Conservation (phyloP, 1,140 invertebrate genomes). For the Pemphigus obesinymphae region DNA sequence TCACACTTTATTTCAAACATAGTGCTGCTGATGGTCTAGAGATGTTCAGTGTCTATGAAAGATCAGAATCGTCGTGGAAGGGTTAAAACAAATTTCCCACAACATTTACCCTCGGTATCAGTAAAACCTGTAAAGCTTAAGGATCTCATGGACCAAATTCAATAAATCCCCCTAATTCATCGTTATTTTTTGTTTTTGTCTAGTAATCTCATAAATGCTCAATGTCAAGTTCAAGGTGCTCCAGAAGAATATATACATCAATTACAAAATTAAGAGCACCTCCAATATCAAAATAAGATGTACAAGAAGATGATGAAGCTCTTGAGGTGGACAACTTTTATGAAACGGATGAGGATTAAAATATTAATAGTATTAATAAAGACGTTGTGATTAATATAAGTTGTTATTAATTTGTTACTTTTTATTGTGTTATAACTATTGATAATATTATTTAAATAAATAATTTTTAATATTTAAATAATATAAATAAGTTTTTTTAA, state of each 20-base stretch:
- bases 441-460: no score
- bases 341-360: not conserved
- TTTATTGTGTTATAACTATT: no score
- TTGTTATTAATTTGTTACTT: not conserved
- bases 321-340: not conserved
- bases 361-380: not conserved
- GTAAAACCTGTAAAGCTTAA: slow-evolving; percentile 25
- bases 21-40: no score
- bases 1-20: no score
- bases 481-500: not conserved
- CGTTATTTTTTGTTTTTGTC: not conserved
- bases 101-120: not conserved
- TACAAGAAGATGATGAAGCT: not conserved
- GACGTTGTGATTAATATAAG: not conserved
- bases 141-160: slow-evolving; percentile 33
- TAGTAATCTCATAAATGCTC: not conserved
- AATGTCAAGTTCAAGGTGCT: not conserved
- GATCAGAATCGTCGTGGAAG: not conserved
- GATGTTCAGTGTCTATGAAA: slow-evolving; percentile 15
- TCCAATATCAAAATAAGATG: no score
- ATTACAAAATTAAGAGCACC: no score
- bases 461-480: no score
- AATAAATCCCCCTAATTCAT: slow-evolving; percentile 34
- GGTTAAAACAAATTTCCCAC: not conserved
- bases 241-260: no score